Base-by-base conservation (phyloP, 92 coral and sea anemone genomes). In the Anthopleura xanthogrammica region DNA sequence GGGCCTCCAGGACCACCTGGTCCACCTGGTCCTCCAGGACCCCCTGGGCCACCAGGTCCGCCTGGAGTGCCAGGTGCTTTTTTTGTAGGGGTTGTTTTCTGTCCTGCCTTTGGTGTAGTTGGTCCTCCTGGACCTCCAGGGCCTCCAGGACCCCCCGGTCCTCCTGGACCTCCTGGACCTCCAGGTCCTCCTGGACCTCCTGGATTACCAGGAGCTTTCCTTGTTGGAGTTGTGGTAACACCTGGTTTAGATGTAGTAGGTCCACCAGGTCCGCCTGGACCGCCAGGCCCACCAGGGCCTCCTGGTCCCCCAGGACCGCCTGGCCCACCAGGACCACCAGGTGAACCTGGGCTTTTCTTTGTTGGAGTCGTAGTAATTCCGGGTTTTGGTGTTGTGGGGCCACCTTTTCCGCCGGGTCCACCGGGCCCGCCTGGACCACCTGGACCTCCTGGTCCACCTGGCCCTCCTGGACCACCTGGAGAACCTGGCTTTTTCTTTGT, bases 1-100 rank as follows among this genome's bases (percentile, higher is more conserved):
- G 93, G 93, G 0, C 97, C 94, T 17, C 90, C 90, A 16, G 98
- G 97, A 10, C 97, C 97, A 2, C 97, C 95, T 16, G 93, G 93
- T 41, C 92, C 94, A 40, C 94, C 94, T 78, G 92, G 90, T 12
- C 92, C 91, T n/a, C 87, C 84, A 50, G 98, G 85, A n/a, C 97
- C 97, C 0, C 94, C 94, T 48, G 92, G 94, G 23, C 85, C 93
- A 41, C 92, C 93, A 1, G 98, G 93, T 0, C 93, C 92, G 12
- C 89, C 92, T 14, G 95, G 95, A 20, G 93, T 84, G 12, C 87
- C 89, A 2, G 92, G 92, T 22, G 86, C 88, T 14, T 89, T 77
- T 14, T 79, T 89, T 9, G 85, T 88, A 23, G 97, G 95, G 87
- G 95, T n/a, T 94, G 95, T 76, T 80, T 82, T 13, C 85, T 76